Conservation (phyloP, 2,888 invertebrate species). For the Xestia ashworthii region DNA sequence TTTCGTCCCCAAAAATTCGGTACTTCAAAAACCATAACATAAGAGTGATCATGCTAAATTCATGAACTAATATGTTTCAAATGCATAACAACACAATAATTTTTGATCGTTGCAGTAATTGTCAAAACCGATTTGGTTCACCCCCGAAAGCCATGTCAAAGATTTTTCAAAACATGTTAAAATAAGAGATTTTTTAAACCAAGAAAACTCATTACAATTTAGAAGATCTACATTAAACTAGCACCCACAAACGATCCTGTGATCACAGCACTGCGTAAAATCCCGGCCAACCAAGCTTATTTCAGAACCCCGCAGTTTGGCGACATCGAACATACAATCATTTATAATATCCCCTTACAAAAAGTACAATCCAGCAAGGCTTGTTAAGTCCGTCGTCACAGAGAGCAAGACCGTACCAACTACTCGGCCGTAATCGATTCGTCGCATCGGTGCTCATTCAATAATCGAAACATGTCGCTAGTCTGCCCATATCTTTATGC, state of each 20-base stretch:
- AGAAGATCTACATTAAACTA: neutral
- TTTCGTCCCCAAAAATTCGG: no score
- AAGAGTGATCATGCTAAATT: no score
- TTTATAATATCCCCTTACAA: constrained; percentile 74
- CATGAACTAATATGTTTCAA: neutral
- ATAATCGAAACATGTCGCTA: constrained; percentile 84
- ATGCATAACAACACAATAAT: neutral
- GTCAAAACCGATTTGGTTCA: neutral
- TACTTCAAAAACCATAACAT: no score
- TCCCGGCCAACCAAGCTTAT: neutral
- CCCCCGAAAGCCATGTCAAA: no score
- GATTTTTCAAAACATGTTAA: no score
- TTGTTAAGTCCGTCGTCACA: constrained; percentile 78
- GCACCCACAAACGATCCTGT: neutral
- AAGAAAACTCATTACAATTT: neutral
- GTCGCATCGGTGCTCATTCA: constrained; percentile 85
- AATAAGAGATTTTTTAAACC: no score
- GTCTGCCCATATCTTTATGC: constrained; percentile 79
- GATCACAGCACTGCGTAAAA: neutral
- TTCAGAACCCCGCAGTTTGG: constrained; percentile 42
- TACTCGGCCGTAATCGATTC: constrained; percentile 83
- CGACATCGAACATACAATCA: constrained; percentile 68
- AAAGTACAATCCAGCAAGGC: constrained; percentile 78
- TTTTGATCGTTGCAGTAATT: no score
- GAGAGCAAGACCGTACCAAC: constrained; percentile 75